These are phyloP conservation scores for Trachelipus rathkii DNA, from an alignment of 1,140 invertebrate species.

Conservation along the genomic window DNA sequence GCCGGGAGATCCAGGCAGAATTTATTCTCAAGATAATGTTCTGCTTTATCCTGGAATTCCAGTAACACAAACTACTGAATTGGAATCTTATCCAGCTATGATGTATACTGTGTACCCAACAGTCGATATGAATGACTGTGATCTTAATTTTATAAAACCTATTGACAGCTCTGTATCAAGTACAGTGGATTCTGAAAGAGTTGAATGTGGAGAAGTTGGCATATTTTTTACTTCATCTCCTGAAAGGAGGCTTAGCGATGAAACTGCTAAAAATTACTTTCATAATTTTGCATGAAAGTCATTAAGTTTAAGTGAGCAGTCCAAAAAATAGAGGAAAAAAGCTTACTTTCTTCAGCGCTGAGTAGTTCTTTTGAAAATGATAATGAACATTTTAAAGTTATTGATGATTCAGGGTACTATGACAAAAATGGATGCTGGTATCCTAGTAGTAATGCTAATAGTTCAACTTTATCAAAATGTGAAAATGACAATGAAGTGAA, in stretches of 20 bases:
- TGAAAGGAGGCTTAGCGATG: too few relatives aligned
- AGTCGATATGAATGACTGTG: background rate
- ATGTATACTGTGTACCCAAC: background rate
- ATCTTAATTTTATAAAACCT: too few relatives aligned
- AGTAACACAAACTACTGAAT: background rate
- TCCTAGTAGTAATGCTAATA: background rate
- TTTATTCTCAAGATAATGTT: too few relatives aligned
- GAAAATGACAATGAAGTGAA: too few relatives aligned
- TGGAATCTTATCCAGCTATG: background rate
- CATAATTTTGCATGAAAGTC: constrained; percentile 4
- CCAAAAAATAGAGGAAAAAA: background rate
- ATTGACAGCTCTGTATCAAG: too few relatives aligned
- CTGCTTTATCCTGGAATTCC: background rate
- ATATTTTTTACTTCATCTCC: too few relatives aligned
- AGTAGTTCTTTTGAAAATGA: background rate
- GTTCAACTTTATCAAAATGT: background rate
- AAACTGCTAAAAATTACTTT: background rate
- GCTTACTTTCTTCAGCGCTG: background rate
- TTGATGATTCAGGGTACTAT: background rate
- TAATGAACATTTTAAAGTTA: background rate
- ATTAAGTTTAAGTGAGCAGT: background rate
- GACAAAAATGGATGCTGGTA: background rate
- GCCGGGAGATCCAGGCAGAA: too few relatives aligned
- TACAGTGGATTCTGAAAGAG: too few relatives aligned
- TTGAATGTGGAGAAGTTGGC: too few relatives aligned